Percentiles rank a stretch among this genome's conserved stretches.
These are phyloP conservation scores for Acipenser ruthenus DNA, from an alignment of 2,797 vertebrate species.

Conservation along the genomic window DNA sequence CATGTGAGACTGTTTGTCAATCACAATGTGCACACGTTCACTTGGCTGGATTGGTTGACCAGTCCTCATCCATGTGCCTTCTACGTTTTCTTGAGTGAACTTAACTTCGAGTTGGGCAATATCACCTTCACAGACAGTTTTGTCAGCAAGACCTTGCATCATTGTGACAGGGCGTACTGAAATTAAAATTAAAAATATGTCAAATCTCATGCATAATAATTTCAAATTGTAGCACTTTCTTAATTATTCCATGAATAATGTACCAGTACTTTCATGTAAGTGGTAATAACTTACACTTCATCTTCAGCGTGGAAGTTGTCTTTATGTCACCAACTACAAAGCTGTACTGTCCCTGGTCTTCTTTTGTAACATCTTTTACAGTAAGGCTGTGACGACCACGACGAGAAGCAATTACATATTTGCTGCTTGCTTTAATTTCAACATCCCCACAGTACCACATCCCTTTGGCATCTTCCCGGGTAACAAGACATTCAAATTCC, in stretches of 20 bases:
- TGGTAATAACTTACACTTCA: constrained; percentile 74
- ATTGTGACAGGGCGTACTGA: constrained; percentile 85
- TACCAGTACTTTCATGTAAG: constrained; percentile 34
- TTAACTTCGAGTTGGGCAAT: constrained; percentile 93
- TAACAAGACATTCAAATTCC: constrained; percentile 85
- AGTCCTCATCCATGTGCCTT: constrained; percentile 89
- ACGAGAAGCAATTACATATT: constrained; percentile 77
- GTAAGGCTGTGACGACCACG: constrained; percentile 82
- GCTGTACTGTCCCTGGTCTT: constrained; percentile 89
- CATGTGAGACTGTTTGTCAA: constrained; percentile 90
- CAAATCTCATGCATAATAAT: too few relatives aligned
- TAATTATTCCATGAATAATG: too few relatives aligned
- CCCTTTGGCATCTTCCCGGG: constrained; percentile 83
- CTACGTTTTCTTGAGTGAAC: constrained; percentile 92
- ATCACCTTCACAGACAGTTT: constrained; percentile 90
- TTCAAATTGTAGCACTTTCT: too few relatives aligned
- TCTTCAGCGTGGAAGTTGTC: constrained; percentile 80
- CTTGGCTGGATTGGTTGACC: constrained; percentile 72
- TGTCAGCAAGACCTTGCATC: constrained; percentile 86
- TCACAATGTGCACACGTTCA: constrained; percentile 83
- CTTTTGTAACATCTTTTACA: constrained; percentile 84
- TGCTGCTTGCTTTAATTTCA: constrained; percentile 69
- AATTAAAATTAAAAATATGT: neutral
- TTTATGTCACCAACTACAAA: constrained; percentile 76
- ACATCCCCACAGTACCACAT: constrained; percentile 83